Evolutionary conservation across 2,797 vertebrate species (phyloP).

Genomic region (Chrysocyon brachyurus): DNA sequence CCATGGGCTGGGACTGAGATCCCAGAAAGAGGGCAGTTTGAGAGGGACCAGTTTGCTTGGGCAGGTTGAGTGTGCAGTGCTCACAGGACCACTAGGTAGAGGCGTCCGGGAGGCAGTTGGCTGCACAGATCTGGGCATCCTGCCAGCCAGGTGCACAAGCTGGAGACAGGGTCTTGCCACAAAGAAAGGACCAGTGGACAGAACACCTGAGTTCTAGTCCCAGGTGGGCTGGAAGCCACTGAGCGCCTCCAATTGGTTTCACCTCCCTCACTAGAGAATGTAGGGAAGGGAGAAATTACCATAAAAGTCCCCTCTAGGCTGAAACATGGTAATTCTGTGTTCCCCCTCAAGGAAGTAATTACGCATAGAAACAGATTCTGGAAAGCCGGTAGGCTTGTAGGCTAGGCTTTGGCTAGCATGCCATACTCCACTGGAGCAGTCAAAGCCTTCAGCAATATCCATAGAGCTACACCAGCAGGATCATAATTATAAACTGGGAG

Average conservation of each 20-base stretch:
- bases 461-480: slow-evolving; percentile 38
- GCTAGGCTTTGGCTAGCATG: slow-evolving; percentile 29
- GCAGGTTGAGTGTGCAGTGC: neutral
- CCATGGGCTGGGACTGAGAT: accelerated
- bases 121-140: neutral
- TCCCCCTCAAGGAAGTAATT: slow-evolving; percentile 55
- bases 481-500: neutral
- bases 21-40: neutral
- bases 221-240: neutral
- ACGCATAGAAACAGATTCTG: neutral
- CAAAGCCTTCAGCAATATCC: neutral
- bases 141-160: neutral
- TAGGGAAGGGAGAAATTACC: neutral
- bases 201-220: neutral
- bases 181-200: neutral
- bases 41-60: neutral
- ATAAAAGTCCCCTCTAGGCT: neutral
- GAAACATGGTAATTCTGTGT: neutral
- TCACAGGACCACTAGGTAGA: neutral
- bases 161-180: neutral
- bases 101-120: neutral
- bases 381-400: slow-evolving; percentile 52
- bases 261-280: neutral
- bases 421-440: neutral
- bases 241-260: neutral